Evolutionary conservation across 2,888 invertebrate genomes (phyloP).

Genomic region (Campoplex capitator): DNA sequence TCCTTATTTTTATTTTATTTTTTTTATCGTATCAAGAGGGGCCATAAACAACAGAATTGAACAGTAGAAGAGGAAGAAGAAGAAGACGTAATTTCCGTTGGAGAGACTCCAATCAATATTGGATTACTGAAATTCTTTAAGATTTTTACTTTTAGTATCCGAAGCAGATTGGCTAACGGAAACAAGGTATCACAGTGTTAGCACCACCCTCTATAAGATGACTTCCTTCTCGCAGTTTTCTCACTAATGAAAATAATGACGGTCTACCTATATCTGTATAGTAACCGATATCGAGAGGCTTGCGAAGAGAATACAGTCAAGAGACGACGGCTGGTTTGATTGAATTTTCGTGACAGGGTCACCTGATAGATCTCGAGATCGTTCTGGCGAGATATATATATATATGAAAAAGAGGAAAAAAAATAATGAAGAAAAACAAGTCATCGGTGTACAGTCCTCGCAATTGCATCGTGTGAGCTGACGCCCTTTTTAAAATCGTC

Average conservation of each 20-base stretch:
- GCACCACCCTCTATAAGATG: slow-evolving; percentile 18
- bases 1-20: no score
- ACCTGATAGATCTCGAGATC: slow-evolving; percentile 41
- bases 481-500: slow-evolving; percentile 35
- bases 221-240: slow-evolving; percentile 19
- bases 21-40: background rate
- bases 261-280: background rate
- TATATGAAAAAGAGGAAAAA: background rate
- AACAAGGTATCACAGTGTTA: slow-evolving; percentile 19
- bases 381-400: slow-evolving; percentile 30
- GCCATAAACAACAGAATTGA: background rate
- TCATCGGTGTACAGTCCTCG: slow-evolving; percentile 31
- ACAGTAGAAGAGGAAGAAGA: background rate
- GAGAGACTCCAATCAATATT: slow-evolving; percentile 12
- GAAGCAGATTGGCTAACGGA: slow-evolving; percentile 4
- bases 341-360: slow-evolving; percentile 62
- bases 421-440: slow-evolving; percentile 12
- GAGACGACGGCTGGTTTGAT: slow-evolving; percentile 29
- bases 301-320: background rate
- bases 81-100: background rate
- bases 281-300: background rate
- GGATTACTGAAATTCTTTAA: background rate
- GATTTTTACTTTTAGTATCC: background rate
- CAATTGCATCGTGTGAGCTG: slow-evolving; percentile 37
- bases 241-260: slow-evolving; percentile 57